Evolutionary conservation across 1,140 invertebrate genomes (phyloP).

Genomic region (Habropoda laboriosa): DNA sequence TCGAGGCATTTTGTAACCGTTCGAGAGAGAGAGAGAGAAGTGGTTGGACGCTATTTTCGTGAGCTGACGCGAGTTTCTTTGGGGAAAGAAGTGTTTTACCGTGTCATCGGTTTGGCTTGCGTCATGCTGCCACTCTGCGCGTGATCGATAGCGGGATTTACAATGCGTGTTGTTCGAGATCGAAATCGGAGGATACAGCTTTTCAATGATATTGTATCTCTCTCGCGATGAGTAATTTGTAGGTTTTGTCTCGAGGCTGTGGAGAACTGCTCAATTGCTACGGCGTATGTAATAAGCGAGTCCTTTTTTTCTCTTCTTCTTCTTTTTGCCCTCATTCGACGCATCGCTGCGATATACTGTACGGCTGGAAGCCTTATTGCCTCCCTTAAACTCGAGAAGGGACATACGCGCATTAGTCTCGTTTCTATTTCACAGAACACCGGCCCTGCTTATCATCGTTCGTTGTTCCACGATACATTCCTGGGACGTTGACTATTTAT

Average conservation of each 20-base stretch:
- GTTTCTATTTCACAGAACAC: slow-evolving; percentile 30
- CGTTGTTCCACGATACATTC: no score
- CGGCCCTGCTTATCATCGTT: neutral
- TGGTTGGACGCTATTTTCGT: slow-evolving; percentile 16
- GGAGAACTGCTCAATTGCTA: slow-evolving; percentile 6
- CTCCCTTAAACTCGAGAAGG: slow-evolving; percentile 47
- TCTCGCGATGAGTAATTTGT: no score
- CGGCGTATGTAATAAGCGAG: neutral
- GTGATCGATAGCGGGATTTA: neutral
- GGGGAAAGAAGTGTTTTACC: neutral
- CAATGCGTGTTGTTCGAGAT: neutral
- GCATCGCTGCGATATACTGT: slow-evolving; percentile 19
- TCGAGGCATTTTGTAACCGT: slow-evolving; percentile 45
- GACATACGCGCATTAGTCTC: slow-evolving; percentile 36
- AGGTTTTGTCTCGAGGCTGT: neutral
- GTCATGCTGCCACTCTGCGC: neutral
- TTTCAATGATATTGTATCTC: no score
- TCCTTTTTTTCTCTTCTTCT: no score
- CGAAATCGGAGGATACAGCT: neutral
- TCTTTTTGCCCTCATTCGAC: slow-evolving; percentile 11
- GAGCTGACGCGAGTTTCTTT: neutral
- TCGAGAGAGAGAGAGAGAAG: slow-evolving; percentile 20
- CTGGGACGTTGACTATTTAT: no score
- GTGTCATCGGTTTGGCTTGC: slow-evolving; percentile 15
- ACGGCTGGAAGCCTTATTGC: slow-evolving; percentile 41